Evolutionary conservation across 2,113 vertebrate genomes (phyloP).

Genomic region (Phasianus colchicus): DNA sequence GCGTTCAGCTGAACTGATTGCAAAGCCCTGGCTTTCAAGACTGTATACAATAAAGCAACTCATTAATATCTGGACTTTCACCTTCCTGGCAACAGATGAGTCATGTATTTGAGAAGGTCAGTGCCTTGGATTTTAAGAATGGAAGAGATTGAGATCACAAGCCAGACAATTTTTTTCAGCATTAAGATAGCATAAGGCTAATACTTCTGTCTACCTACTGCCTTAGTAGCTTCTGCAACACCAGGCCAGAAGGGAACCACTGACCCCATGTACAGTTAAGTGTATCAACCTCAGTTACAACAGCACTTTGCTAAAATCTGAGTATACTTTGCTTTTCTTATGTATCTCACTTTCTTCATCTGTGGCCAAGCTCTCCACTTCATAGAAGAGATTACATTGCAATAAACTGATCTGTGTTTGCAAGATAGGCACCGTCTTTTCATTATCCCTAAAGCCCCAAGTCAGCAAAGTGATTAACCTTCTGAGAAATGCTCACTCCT

Average conservation of each 20-base stretch:
- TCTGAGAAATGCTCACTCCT: background rate
- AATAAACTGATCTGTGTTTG: slow-evolving; percentile 5
- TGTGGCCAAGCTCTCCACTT: background rate
- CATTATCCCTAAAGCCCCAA: background rate
- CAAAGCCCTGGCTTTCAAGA: background rate
- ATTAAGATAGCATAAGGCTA: background rate
- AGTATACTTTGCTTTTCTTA: background rate
- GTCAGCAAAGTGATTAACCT: background rate
- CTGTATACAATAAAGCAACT: background rate
- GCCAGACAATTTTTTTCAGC: background rate
- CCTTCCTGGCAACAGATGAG: slow-evolving; percentile 10
- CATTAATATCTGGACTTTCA: slow-evolving; percentile 3
- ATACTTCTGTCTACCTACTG: background rate
- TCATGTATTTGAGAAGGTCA: background rate
- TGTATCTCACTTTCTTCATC: background rate
- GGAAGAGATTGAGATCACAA: background rate
- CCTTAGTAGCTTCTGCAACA: background rate
- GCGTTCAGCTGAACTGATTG: background rate
- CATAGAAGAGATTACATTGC: background rate
- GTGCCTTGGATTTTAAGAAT: background rate
- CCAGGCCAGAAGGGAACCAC: background rate
- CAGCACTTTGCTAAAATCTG: background rate
- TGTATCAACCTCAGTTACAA: background rate
- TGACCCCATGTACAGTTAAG: background rate
- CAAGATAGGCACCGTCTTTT: background rate